phyloP scores from a whole-genome alignment of 1,140 invertebrate genomes.

The Brachionus koreanus region DNA sequence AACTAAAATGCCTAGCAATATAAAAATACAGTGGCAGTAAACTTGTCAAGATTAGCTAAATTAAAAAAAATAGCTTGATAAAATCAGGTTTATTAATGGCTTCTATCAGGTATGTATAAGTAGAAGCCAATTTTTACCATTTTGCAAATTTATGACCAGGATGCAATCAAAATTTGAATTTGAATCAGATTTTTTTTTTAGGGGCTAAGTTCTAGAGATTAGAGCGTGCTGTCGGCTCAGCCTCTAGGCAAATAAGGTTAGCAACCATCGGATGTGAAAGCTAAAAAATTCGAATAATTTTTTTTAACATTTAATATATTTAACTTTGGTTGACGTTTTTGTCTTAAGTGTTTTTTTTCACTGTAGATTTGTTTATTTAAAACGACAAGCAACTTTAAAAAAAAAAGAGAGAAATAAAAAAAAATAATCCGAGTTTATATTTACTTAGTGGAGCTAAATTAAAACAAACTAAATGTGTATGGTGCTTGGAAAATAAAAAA shows the following conservation, averaged over 20 bases:
- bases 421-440: background rate
- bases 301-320: background rate
- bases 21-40: background rate
- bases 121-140: background rate
- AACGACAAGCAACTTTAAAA: background rate
- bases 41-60: background rate
- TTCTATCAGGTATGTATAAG: background rate
- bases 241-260: background rate
- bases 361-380: slow-evolving; percentile 1
- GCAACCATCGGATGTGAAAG: background rate
- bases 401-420: background rate
- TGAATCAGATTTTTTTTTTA: too few species aligned
- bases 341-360: slow-evolving; percentile 6
- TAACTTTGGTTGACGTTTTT: background rate
- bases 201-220: background rate
- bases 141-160: background rate
- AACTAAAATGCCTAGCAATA: background rate
- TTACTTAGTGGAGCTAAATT: background rate
- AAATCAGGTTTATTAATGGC: background rate
- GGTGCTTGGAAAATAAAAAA: background rate
- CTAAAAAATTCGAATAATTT: background rate
- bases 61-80: background rate
- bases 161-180: background rate
- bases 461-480: background rate
- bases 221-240: background rate